Conservation (phyloP, 2,888 invertebrate species). For the Cacoxenus indagator region DNA sequence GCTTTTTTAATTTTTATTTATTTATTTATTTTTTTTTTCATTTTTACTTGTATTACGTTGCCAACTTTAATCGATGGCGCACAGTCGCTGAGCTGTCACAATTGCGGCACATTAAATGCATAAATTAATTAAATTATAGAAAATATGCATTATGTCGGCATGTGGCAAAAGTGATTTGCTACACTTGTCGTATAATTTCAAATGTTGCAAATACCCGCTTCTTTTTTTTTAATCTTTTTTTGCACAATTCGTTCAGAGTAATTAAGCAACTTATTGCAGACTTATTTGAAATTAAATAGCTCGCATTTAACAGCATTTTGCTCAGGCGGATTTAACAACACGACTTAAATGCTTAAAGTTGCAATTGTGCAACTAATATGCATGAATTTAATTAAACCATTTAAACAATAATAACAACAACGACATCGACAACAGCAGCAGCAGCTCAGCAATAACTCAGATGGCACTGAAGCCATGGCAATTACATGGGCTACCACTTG, state of each 20-base stretch:
- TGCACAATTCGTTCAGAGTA: not conserved
- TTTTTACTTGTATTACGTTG: not conserved
- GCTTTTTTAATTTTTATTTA: not conserved
- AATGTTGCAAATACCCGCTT: constrained; percentile 42
- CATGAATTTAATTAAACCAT: not conserved
- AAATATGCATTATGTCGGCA: not conserved
- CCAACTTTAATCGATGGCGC: not conserved
- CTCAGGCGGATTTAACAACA: not conserved
- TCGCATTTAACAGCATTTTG: not conserved
- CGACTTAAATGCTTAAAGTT: constrained; percentile 1
- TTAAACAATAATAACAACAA: not conserved
- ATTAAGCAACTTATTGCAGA: not conserved
- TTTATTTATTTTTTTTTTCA: not conserved
- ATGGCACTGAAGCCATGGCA: not conserved
- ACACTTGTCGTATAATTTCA: constrained; percentile 48
- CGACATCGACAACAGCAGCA: not conserved
- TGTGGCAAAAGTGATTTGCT: constrained; percentile 38
- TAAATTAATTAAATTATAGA: not conserved
- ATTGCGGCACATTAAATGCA: not conserved
- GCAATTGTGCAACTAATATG: constrained; percentile 11
- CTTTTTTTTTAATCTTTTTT: not conserved
- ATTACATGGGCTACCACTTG: too few relatives aligned
- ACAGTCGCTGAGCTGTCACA: not conserved
- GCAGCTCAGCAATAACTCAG: not conserved
- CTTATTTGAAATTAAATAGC: not conserved